phyloP scores from a whole-genome alignment of 35 echinoderm and acorn worm genomes.

The Heliocidaris tuberculata region DNA sequence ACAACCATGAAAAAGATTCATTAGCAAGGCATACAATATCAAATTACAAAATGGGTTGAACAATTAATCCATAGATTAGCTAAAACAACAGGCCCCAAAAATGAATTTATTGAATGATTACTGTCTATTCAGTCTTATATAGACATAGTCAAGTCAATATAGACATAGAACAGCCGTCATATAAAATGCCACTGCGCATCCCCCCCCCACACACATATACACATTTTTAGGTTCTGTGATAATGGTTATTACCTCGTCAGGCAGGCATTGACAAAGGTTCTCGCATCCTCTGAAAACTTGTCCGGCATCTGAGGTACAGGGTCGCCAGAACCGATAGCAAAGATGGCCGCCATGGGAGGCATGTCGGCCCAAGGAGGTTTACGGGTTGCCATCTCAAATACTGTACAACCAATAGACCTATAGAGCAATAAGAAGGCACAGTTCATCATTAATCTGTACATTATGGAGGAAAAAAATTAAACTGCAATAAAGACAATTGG shows the following conservation, averaged over 20 bases:
- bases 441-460: no score
- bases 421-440: neutral
- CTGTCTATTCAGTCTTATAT: no score
- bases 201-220: no score
- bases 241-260: slow-evolving; percentile 70
- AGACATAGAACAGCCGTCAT: no score
- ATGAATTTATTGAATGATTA: neutral
- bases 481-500: no score
- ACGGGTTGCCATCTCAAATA: slow-evolving; percentile 97
- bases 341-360: slow-evolving; percentile 97
- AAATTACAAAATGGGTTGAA: no score
- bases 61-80: no score
- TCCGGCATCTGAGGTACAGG: slow-evolving; percentile 80
- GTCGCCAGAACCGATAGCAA: slow-evolving; percentile 88
- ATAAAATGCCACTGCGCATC: no score
- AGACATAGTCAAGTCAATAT: no score
- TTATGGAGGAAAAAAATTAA: no score
- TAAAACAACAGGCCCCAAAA: neutral
- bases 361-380: slow-evolving; percentile 97
- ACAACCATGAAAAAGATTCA: neutral
- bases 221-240: no score
- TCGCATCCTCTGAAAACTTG: slow-evolving; percentile 81
- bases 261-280: slow-evolving; percentile 81
- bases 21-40: no score
- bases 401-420: slow-evolving; percentile 96